Base-by-base conservation (phyloP, 2,797 vertebrate species). In the Enteromius trimaculatus region DNA sequence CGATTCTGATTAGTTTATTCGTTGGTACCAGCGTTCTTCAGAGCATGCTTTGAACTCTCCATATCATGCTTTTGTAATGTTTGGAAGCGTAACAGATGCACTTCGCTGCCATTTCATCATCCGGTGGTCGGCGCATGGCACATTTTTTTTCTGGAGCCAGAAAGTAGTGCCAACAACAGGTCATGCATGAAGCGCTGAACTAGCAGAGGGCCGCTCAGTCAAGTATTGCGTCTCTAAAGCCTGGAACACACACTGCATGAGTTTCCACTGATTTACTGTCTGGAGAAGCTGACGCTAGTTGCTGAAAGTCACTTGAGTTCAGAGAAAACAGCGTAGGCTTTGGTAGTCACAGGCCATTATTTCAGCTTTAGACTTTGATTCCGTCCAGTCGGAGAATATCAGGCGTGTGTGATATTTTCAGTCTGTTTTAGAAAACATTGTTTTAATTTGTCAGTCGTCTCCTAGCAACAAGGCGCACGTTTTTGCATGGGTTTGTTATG, bases 111-210 rank as follows among this genome's bases (percentile, higher is more conserved):
- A 34, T 66, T 82, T 75, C 44, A 64, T 81, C 80, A 81, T 51
- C 68, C 11, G 21, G 49, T 34, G 21, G 16, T 47, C 16, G 8
- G 5, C 51, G 53, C 55, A 58, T 75, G 62, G 53, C 79, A 76
- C 58, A 68, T 80, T 77, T 26, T 80, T 21, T 65, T 64, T 86
- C 49, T 60, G 13, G 47, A 58, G 72, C 37, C 68, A 58, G 31
- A 85, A 75, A 86, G 58, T 47, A 79, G 78, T 85, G 88, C 86
- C 85, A 87, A 85, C 84, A 85, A 81, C 84, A 87, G 62, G 84
- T 88, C 86, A 87, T 62, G 74, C 83, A 69, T 37, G 79, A 78
- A 70, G 47, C 49, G 55, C 75, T 29, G 29, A 10, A 44, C 53
- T 76, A 81, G 71, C 29, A 31, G 31, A 31, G 26, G 60, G 26